Evolutionary conservation across 30 jellyfish, hydroid and myxozoan species (phyloP).

Genomic region (Mastigias papua): DNA sequence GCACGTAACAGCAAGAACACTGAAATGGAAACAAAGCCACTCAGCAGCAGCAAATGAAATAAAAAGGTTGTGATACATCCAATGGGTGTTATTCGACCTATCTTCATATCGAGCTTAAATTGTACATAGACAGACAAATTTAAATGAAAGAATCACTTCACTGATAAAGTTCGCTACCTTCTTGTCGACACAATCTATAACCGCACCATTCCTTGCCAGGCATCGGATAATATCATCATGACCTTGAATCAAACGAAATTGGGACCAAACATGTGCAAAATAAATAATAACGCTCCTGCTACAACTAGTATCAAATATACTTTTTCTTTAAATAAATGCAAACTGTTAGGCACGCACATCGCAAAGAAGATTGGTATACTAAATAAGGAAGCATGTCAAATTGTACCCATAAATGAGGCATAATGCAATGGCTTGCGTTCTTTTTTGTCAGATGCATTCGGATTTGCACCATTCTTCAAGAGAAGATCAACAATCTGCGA

Average conservation of each 20-base stretch:
- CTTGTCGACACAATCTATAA: constrained; percentile 82
- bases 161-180: constrained; percentile 39
- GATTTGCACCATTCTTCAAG: constrained; percentile 92
- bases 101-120: too few species aligned
- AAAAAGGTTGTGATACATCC: too few species aligned
- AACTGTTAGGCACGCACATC: too few species aligned
- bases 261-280: too few species aligned
- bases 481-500: constrained; percentile 86
- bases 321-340: too few species aligned
- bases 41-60: too few species aligned
- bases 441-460: constrained; percentile 95
- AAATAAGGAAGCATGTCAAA: background rate
- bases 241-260: constrained; percentile 34
- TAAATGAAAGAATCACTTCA: background rate
- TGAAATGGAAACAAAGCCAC: too few species aligned
- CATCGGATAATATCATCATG: constrained; percentile 79
- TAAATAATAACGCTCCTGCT: too few species aligned
- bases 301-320: too few species aligned
- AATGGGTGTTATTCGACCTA: too few species aligned
- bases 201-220: constrained; percentile 89
- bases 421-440: constrained; percentile 95
- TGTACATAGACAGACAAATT: too few species aligned
- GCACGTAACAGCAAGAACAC: too few species aligned
- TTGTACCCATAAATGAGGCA: constrained; percentile 98
- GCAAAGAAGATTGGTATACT: background rate